These are phyloP conservation scores for Cosmia pyralina DNA, from an alignment of 2,888 invertebrate species.

Conservation along the genomic window DNA sequence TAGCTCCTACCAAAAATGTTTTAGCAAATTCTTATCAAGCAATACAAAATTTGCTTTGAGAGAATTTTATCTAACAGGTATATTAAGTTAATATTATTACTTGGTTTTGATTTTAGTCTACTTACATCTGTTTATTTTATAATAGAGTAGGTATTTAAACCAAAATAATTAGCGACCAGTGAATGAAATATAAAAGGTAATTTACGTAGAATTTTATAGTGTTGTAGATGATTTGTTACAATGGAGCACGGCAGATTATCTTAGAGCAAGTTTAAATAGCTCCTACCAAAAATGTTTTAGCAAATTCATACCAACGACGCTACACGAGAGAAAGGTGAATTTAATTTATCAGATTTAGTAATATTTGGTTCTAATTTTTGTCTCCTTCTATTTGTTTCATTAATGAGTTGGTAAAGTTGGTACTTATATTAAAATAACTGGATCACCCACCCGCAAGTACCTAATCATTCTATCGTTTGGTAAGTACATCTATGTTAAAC, in stretches of 20 bases:
- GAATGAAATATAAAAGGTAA: background rate
- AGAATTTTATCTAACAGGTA: too few species aligned
- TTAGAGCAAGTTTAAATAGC: background rate
- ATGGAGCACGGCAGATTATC: background rate
- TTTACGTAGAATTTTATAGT: too few species aligned
- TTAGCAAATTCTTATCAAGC: background rate
- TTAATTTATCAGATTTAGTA: background rate
- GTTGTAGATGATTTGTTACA: background rate
- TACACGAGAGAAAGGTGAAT: background rate
- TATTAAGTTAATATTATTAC: too few species aligned
- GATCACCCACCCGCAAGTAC: background rate
- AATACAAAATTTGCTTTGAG: background rate
- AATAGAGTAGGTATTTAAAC: background rate
- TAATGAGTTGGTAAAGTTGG: too few species aligned
- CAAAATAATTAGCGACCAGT: background rate
- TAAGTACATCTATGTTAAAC: too few species aligned
- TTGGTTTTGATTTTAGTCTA: background rate
- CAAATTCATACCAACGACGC: conserved; percentile 11
- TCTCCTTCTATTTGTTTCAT: background rate
- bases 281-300: conserved; percentile 12
- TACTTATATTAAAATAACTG: background rate
- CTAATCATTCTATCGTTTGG: background rate
- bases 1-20: conserved; percentile 8
- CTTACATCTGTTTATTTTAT: background rate
- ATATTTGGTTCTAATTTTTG: too few species aligned